Evolutionary conservation across 2,888 invertebrate species (phyloP).

Genomic region (Drosophila rellima): DNA sequence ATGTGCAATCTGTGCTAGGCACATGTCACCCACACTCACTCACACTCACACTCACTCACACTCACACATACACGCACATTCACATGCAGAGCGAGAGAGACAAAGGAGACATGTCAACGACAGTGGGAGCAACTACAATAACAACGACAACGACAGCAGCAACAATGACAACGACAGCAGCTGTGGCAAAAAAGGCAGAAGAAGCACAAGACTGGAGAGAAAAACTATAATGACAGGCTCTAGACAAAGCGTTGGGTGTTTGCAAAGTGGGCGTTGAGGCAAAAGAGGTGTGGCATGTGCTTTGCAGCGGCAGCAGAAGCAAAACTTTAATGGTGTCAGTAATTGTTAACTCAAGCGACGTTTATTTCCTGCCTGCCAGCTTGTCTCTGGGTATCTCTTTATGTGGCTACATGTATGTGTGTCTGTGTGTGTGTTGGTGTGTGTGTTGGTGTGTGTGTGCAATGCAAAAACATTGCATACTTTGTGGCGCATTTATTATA

Average conservation of each 20-base stretch:
- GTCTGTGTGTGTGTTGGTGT: conserved; percentile 2
- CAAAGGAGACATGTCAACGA: conserved; percentile 54
- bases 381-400: conserved; percentile 11
- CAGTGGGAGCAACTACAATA: conserved; percentile 39
- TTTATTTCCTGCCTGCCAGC: conserved; percentile 70
- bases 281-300: conserved; percentile 43
- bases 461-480: conserved; percentile 63
- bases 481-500: conserved; percentile 73
- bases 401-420: background rate
- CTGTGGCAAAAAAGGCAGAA: conserved; percentile 45
- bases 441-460: conserved; percentile 27
- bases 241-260: conserved; percentile 55
- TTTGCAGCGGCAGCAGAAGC: conserved; percentile 26
- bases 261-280: conserved; percentile 12
- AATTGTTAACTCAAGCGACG: conserved; percentile 82
- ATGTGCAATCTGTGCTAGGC: conserved; percentile 78
- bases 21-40: conserved; percentile 64
- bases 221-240: conserved; percentile 67
- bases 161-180: conserved; percentile 26
- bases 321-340: conserved; percentile 82
- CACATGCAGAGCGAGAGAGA: conserved; percentile 23
- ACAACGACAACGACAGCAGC: conserved; percentile 14
- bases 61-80: conserved; percentile 9
- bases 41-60: conserved; percentile 23
- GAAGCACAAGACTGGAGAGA: conserved; percentile 36